Evolutionary conservation across 2,797 vertebrate species (phyloP), one percentile per base, ranked within the genome.

Genomic region (Enteromius thamalakanensis): DNA sequence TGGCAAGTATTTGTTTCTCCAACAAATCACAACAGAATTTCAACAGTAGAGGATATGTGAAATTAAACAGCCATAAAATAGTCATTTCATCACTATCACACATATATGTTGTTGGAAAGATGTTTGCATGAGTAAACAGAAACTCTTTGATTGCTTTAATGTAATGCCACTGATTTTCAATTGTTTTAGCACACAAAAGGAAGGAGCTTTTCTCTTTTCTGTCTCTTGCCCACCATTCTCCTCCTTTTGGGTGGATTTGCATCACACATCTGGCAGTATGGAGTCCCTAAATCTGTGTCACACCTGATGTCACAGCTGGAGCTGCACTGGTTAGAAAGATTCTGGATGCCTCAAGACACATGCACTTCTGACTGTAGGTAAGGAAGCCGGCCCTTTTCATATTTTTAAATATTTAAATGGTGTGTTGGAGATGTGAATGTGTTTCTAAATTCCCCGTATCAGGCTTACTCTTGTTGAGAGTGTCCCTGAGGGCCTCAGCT

Each of bases 401-500:
- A 9, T 47, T 19, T 69, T 29, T n/a, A 11, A 23, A 12, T 32
- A 32, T 76, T 40, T 2, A 67, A 47, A 34, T 15, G 2, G 29
- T 6, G 42, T 34, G 32, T 70, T 49, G 45, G 55, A 58, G 10
- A 80, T 67, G 4, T 40, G 77, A 80, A 65, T 19, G 42, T 76
- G 45, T 19, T 62, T 79, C 49, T 34, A 58, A 74, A 55, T 19
- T 17, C 37, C 58, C 1, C 2, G 53, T 6, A 34, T 60, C 87
- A 96, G 95, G 21, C 88, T 94, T 67, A 89, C 84, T 14, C 90
- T 96, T 86, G 91, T 95, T 82, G 95, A 96, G 86, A 96, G 93
- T 87, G 87, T 96, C 75, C 95, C 95, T 0, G 86, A 55, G 2
- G 95, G 89, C 12, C 89, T 93, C 76, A 4, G 84, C 1, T 94